Evolutionary conservation across 1,140 invertebrate genomes (phyloP).

Genomic region (Pseudomyrmex pallidus): DNA sequence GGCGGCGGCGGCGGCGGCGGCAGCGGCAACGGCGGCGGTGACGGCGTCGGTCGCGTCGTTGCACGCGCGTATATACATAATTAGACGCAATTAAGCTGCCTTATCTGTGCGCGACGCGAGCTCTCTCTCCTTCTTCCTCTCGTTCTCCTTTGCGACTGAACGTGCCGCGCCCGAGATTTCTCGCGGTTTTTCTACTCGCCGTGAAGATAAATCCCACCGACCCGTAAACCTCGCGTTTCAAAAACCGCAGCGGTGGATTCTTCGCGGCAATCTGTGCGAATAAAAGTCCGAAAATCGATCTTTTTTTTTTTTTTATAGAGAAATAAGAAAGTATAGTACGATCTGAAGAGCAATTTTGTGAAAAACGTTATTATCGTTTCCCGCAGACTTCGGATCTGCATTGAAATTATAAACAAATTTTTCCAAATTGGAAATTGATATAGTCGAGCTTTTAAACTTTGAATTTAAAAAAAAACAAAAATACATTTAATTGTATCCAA

Average conservation of each 20-base stretch:
- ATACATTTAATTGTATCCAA: slow-evolving; percentile 1
- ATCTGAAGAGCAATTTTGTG: slow-evolving; percentile 10
- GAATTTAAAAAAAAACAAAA: background rate
- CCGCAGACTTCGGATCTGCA: background rate
- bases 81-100: slow-evolving; percentile 82
- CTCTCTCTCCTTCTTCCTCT: slow-evolving; percentile 11
- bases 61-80: slow-evolving; percentile 74
- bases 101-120: slow-evolving; percentile 71
- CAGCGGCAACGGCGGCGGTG: slow-evolving; percentile 33
- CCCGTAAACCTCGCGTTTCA: slow-evolving; percentile 61
- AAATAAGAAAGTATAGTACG: slow-evolving; percentile 45
- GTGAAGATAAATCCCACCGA: slow-evolving; percentile 67
- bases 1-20: slow-evolving; percentile 13
- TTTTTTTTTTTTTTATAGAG: slow-evolving; percentile 25
- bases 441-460: too few relatives aligned
- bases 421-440: too few relatives aligned
- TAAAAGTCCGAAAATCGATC: slow-evolving; percentile 57
- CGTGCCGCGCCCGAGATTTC: slow-evolving; percentile 68
- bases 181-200: slow-evolving; percentile 67
- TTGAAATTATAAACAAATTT: too few relatives aligned
- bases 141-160: background rate
- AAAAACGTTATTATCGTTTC: slow-evolving; percentile 17
- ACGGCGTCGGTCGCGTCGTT: slow-evolving; percentile 61
- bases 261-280: slow-evolving; percentile 15
- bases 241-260: slow-evolving; percentile 32